Evolutionary conservation across 2,113 vertebrate species (phyloP).

Genomic region (Cebus imitator): DNA sequence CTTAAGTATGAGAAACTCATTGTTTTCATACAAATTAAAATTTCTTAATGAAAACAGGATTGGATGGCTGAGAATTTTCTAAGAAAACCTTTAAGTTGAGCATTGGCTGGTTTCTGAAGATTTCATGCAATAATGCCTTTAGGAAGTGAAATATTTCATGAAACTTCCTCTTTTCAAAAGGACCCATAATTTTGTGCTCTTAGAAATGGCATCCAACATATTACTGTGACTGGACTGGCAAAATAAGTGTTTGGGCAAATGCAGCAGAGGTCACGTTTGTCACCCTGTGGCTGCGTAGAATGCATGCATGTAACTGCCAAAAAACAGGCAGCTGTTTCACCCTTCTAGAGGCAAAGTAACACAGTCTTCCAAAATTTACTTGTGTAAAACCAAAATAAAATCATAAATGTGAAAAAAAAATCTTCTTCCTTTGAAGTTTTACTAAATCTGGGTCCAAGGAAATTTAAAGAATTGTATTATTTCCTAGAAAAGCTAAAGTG

Average conservation of each 20-base stretch:
- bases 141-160: constrained; percentile 23
- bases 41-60: background rate
- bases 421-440: background rate
- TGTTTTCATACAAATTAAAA: background rate
- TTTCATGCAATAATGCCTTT: background rate
- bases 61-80: constrained; percentile 6
- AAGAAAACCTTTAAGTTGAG: background rate
- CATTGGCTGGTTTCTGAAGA: background rate
- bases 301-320: background rate
- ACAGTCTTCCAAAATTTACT: constrained; percentile 28
- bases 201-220: background rate
- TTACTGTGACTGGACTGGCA: background rate
- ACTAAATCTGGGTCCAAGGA: constrained; percentile 29
- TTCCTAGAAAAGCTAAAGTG: background rate
- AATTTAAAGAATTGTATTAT: constrained; percentile 26
- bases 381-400: constrained; percentile 34
- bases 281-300: background rate
- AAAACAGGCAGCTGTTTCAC: background rate
- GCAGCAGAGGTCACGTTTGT: background rate
- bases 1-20: constrained; percentile 4
- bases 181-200: background rate
- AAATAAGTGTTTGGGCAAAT: background rate
- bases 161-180: background rate
- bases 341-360: background rate
- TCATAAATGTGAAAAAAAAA: background rate